A percentile compares a stretch with the other conserved stretches of the same genome.
Evolutionary conservation across 2,888 invertebrate genomes (phyloP).

Genomic region (Unio delphinus): DNA sequence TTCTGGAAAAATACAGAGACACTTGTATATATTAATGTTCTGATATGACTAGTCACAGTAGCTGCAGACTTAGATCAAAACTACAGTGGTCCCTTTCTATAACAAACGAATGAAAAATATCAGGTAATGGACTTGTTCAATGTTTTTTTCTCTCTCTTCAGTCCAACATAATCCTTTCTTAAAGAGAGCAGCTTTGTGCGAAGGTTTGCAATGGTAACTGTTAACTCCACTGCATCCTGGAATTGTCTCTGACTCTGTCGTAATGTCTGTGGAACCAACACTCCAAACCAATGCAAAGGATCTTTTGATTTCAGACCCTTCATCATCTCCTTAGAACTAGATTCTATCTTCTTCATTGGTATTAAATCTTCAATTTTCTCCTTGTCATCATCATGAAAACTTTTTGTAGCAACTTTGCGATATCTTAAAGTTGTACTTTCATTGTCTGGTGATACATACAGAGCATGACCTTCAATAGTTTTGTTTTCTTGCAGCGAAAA

Average conservation of each 20-base stretch:
- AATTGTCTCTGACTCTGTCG: slow-evolving; percentile 83
- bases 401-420: slow-evolving; percentile 18
- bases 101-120: too few relatives aligned
- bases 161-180: slow-evolving; percentile 4
- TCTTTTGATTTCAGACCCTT: slow-evolving; percentile 65
- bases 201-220: slow-evolving; percentile 35
- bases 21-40: too few relatives aligned
- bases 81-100: too few relatives aligned
- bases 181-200: neutral
- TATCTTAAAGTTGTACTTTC: slow-evolving; percentile 19
- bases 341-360: neutral
- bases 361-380: slow-evolving; percentile 9
- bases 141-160: neutral
- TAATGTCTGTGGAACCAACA: slow-evolving; percentile 85
- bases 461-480: slow-evolving; percentile 6
- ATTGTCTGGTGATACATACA: neutral
- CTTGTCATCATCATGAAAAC: slow-evolving; percentile 5
- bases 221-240: slow-evolving; percentile 72
- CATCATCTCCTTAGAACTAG: neutral
- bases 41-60: too few relatives aligned
- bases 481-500: slow-evolving; percentile 4
- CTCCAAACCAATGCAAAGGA: slow-evolving; percentile 90
- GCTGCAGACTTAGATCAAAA: too few relatives aligned
- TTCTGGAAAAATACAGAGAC: too few relatives aligned
- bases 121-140: too few relatives aligned